Conservation (phyloP, 2,888 invertebrate species). For the Liopterus haemorrhoidalis region DNA sequence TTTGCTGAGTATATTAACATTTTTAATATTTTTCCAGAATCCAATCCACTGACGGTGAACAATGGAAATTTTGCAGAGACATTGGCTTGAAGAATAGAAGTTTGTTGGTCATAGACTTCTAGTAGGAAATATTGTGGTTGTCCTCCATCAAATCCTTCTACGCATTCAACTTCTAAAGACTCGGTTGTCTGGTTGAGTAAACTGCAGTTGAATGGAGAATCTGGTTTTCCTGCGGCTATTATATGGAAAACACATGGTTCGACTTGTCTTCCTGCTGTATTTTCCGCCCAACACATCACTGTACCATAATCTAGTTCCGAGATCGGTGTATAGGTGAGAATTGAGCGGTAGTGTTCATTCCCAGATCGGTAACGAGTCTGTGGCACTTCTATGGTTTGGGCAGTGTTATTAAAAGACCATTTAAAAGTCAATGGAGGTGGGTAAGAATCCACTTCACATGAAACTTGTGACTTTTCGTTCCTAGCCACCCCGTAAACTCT, state of each 20-base stretch:
- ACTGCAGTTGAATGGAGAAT: constrained; percentile 71
- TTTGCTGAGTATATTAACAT: constrained; percentile 78
- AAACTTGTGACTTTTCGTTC: constrained; percentile 71
- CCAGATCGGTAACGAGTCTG: constrained; percentile 58
- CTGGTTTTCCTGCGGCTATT: constrained; percentile 70
- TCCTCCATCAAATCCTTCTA: constrained; percentile 71
- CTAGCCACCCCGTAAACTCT: constrained; percentile 78
- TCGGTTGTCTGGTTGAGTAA: constrained; percentile 72
- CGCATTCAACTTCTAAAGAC: constrained; percentile 68
- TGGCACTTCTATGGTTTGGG: constrained; percentile 71
- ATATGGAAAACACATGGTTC: constrained; percentile 71
- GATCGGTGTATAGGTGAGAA: constrained; percentile 70
- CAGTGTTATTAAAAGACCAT: constrained; percentile 86
- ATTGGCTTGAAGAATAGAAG: constrained; percentile 59
- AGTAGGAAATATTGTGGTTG: constrained; percentile 66
- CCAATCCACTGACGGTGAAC: constrained; percentile 71
- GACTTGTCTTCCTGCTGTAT: constrained; percentile 64
- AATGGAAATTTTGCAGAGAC: constrained; percentile 64
- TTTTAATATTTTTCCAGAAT: constrained; percentile 70
- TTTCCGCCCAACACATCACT: constrained; percentile 67
- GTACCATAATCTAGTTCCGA: constrained; percentile 72
- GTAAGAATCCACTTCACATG: constrained; percentile 80
- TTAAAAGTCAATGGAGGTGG: constrained; percentile 77
- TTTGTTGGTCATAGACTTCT: constrained; percentile 66
- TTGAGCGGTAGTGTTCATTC: constrained; percentile 53